phyloP scores from a whole-genome alignment of 2,113 vertebrate genomes.

The Patagioenas fasciata region DNA sequence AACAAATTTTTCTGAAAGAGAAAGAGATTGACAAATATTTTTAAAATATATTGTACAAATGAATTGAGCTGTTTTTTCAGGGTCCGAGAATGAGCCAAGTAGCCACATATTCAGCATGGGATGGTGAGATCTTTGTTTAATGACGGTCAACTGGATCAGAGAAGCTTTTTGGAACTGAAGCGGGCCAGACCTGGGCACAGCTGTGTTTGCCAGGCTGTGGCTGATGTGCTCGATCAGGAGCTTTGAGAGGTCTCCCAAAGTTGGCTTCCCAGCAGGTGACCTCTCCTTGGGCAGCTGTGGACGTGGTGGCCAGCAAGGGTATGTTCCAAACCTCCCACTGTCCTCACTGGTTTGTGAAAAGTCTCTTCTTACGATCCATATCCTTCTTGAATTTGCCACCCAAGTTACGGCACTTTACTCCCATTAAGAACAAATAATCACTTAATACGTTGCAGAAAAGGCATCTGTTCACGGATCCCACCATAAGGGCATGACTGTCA shows the following conservation, averaged over 20 bases:
- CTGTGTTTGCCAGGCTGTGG: background rate
- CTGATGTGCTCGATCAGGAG: background rate
- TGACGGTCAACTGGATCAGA: background rate
- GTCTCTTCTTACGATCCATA: too few species aligned
- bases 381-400: background rate
- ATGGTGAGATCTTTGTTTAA: background rate
- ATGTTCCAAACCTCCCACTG: fast-evolving
- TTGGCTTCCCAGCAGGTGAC: background rate
- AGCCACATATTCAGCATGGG: background rate
- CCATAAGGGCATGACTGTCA: background rate
- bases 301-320: background rate
- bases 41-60: fast-evolving
- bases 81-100: background rate
- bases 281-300: background rate
- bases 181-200: background rate
- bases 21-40: background rate
- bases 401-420: background rate
- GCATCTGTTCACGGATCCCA: too few species aligned
- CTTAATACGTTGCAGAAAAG: background rate
- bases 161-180: background rate
- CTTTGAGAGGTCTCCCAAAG: background rate
- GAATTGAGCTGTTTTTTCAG: too few species aligned
- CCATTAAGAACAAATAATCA: background rate
- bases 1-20: background rate
- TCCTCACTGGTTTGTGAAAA: background rate